phyloP scores from a whole-genome alignment of 2,888 invertebrate genomes.

The Tridacna crocea region DNA sequence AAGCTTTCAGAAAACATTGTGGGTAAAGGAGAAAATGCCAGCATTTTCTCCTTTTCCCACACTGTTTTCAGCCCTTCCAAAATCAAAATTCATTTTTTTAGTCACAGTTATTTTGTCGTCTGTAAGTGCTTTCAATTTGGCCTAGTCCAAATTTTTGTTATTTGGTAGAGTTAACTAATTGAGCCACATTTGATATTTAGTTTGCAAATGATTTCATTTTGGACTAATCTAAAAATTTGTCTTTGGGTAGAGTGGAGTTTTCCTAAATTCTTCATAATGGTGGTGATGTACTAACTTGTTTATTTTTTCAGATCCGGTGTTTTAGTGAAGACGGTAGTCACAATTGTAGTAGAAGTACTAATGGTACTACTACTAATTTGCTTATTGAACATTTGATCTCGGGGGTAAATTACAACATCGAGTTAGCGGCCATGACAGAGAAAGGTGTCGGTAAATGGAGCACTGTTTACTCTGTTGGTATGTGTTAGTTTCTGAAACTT shows the following conservation, averaged over 20 bases:
- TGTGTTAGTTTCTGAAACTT: conserved; percentile 27
- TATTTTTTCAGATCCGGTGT: conserved; percentile 87
- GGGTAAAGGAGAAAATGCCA: neutral
- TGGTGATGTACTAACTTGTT: no score
- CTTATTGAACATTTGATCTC: conserved; percentile 94
- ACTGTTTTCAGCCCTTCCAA: neutral
- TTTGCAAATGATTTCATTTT: no score
- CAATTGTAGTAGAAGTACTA: conserved; percentile 89
- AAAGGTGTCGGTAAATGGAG: conserved; percentile 90
- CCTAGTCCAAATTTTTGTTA: no score
- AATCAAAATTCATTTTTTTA: no score
- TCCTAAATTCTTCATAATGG: no score
- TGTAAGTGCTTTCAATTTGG: no score
- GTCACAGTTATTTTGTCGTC: no score
- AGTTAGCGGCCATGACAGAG: conserved; percentile 94
- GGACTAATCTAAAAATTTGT: no score
- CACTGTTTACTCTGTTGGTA: conserved; percentile 71
- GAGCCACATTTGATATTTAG: no score
- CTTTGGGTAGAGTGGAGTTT: no score
- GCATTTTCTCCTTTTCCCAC: neutral
- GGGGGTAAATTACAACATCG: conserved; percentile 94
- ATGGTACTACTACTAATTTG: conserved; percentile 94
- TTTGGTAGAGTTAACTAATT: no score
- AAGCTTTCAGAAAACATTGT: no score
- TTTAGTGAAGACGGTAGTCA: conserved; percentile 89